Evolutionary conservation across 2,113 vertebrate species (phyloP).

Genomic region (Psephotus haematonotus): DNA sequence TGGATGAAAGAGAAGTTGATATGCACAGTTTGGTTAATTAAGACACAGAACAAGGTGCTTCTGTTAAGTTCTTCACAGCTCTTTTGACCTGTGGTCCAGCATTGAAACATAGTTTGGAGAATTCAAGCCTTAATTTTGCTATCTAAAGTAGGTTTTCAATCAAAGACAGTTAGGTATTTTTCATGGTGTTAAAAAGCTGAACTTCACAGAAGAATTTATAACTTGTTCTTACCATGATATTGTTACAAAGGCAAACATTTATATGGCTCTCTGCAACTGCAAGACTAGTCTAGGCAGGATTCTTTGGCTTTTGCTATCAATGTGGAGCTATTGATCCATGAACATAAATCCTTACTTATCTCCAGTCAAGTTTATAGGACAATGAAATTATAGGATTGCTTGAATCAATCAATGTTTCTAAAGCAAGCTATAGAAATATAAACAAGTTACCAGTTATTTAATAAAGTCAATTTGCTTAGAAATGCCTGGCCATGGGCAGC

Average conservation of each 20-base stretch:
- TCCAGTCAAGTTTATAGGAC: slow-evolving; percentile 44
- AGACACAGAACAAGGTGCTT: background rate
- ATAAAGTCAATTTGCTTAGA: slow-evolving; percentile 51
- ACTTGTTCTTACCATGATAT: background rate
- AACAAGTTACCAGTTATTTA: slow-evolving; percentile 50
- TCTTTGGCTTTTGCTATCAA: slow-evolving; percentile 27
- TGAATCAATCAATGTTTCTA: slow-evolving; percentile 49
- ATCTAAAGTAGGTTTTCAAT: background rate
- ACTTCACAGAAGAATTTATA: background rate
- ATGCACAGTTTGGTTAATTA: background rate
- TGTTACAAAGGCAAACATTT: slow-evolving; percentile 17
- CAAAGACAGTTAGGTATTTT: background rate
- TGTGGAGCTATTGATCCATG: slow-evolving; percentile 34
- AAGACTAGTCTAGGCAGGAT: background rate
- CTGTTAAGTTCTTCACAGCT: background rate
- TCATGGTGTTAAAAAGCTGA: background rate
- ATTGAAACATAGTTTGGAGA: background rate
- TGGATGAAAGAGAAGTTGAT: background rate
- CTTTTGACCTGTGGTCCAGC: background rate
- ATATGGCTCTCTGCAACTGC: background rate
- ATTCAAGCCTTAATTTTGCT: background rate
- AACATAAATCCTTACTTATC: slow-evolving; percentile 59
- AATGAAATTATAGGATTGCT: slow-evolving; percentile 53
- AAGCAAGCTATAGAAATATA: slow-evolving; percentile 49
- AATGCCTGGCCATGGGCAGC: background rate